Evolutionary conservation across 2,888 invertebrate species (phyloP).

Genomic region (Andrena fulva): DNA sequence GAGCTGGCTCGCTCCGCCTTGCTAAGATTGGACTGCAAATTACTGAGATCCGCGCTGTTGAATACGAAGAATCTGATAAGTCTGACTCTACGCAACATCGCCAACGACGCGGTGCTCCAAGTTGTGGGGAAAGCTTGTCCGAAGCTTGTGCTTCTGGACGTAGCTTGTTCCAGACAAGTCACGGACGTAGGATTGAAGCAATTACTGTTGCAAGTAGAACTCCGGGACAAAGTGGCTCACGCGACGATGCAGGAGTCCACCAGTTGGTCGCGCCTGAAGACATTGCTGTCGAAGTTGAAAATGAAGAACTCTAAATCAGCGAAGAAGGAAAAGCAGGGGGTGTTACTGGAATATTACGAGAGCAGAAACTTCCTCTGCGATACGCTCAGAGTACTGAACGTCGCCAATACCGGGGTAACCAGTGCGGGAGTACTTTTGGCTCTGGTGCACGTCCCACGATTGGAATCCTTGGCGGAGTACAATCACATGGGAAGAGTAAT

Average conservation of each 20-base stretch:
- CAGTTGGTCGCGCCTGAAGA: conserved; percentile 80
- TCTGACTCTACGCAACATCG: conserved; percentile 84
- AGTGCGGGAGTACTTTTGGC: conserved; percentile 83
- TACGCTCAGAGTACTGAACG: conserved; percentile 81
- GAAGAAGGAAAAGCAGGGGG: conserved; percentile 75
- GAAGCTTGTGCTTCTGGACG: conserved; percentile 82
- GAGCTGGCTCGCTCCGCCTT: conserved; percentile 83
- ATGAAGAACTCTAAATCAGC: conserved; percentile 70
- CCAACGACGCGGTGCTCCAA: conserved; percentile 82
- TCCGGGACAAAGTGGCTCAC: conserved; percentile 79
- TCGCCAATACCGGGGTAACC: conserved; percentile 84
- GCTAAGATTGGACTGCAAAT: conserved; percentile 82
- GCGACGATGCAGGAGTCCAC: conserved; percentile 68
- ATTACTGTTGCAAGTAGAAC: conserved; percentile 82
- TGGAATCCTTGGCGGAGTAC: conserved; percentile 84
- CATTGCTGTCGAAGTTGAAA: conserved; percentile 76
- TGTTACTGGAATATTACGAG: conserved; percentile 83
- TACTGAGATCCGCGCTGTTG: conserved; percentile 81
- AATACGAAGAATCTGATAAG: conserved; percentile 81
- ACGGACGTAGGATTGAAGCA: conserved; percentile 83
- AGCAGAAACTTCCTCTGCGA: conserved; percentile 82
- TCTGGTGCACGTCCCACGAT: conserved; percentile 80
- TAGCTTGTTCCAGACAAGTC: conserved; percentile 84
- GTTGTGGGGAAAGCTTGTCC: conserved; percentile 83
- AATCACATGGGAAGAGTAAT: conserved; percentile 83